A percentile compares a stretch with the other conserved stretches of the same genome.
Evolutionary conservation across 2,888 invertebrate species (phyloP).

Genomic region (Callosobruchus maculatus): DNA sequence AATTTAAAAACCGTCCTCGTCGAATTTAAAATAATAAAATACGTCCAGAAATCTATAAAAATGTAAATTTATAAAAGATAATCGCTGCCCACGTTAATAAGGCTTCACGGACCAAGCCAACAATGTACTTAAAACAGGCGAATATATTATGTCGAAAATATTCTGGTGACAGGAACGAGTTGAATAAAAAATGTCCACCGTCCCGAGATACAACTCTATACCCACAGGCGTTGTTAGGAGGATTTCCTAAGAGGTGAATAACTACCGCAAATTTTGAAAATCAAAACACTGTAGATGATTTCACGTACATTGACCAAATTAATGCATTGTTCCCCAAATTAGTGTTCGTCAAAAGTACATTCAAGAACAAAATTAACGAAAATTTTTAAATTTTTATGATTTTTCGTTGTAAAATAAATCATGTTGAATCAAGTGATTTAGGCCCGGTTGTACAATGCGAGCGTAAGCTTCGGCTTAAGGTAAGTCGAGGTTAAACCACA

Average conservation of each 20-base stretch:
- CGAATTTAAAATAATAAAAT: not conserved
- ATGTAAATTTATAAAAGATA: not conserved
- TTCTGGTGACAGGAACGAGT: constrained; percentile 17
- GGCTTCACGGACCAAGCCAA: not conserved
- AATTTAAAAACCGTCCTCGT: not conserved
- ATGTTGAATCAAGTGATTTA: too few species aligned
- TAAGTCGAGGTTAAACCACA: too few species aligned
- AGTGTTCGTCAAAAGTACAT: too few species aligned
- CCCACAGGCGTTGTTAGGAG: not conserved
- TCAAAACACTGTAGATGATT: too few species aligned
- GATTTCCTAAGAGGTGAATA: not conserved
- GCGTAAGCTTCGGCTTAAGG: too few species aligned
- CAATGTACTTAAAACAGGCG: constrained; percentile 6
- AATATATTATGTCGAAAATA: constrained; percentile 11
- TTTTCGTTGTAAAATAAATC: too few species aligned
- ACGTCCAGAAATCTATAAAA: not conserved
- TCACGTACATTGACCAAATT: too few species aligned
- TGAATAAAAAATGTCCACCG: constrained; percentile 8
- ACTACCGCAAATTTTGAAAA: too few species aligned
- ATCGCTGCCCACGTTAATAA: not conserved
- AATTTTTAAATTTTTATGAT: too few species aligned
- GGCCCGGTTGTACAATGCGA: too few species aligned
- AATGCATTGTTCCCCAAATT: too few species aligned
- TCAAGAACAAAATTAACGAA: too few species aligned
- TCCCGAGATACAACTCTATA: not conserved